These are phyloP conservation scores for Labeo catla DNA, from an alignment of 2,113 vertebrate genomes.

Conservation along the genomic window DNA sequence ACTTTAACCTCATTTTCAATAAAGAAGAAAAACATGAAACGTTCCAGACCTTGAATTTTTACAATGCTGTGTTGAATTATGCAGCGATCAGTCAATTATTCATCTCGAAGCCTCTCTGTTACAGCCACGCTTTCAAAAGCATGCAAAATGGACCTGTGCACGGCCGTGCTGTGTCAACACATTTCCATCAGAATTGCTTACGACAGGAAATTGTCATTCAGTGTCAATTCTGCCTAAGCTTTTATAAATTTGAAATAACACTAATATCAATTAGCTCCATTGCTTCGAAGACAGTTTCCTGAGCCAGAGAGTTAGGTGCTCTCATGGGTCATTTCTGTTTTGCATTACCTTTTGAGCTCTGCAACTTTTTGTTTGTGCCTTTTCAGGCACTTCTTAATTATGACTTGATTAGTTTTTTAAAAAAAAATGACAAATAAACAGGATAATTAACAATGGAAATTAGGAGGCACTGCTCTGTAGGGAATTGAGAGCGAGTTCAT, in stretches of 20 bases:
- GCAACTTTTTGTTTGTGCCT: background rate
- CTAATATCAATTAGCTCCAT: conserved; percentile 85
- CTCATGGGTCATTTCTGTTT: background rate
- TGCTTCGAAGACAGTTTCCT: conserved; percentile 63
- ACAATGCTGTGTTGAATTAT: conserved; percentile 99
- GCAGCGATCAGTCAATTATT: conserved; percentile 99
- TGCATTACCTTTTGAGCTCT: background rate
- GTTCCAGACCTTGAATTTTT: conserved; percentile 99
- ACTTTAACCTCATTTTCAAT: conserved; percentile 99
- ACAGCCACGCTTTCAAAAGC: conserved; percentile 97
- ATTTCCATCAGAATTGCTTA: conserved; percentile 99
- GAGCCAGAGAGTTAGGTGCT: background rate
- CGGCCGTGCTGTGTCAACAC: conserved; percentile 98
- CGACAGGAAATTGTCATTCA: conserved; percentile 96
- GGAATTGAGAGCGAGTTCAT: background rate
- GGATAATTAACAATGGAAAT: background rate
- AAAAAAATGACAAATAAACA: background rate
- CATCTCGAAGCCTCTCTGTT: conserved; percentile 91
- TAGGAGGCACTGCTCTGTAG: background rate
- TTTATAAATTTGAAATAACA: conserved; percentile 86
- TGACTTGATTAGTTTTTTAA: background rate
- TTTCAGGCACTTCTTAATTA: background rate
- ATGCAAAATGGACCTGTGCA: conserved; percentile 91
- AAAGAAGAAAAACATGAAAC: conserved; percentile 95
- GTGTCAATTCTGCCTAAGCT: conserved; percentile 91